Evolutionary conservation across 2,113 vertebrate genomes (phyloP).

Genomic region (Campylomormyrus numenius): DNA sequence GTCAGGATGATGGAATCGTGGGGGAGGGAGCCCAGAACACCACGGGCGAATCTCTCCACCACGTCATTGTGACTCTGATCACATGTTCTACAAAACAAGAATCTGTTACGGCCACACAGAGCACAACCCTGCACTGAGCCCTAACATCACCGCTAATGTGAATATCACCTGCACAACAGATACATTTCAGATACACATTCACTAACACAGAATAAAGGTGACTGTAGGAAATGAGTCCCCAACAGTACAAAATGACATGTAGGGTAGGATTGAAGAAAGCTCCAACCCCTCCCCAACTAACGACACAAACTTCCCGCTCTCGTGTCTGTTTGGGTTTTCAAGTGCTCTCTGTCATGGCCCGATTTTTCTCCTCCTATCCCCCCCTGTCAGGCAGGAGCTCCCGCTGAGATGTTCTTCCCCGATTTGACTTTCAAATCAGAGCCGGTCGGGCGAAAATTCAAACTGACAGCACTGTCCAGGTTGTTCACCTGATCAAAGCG

Average conservation of each 20-base stretch:
- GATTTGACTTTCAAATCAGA: conserved; percentile 49
- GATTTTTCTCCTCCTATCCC: conserved; percentile 30
- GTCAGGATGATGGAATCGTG: conserved; percentile 74
- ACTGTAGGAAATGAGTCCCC: not conserved
- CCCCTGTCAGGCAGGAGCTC: conserved; percentile 28
- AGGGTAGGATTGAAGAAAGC: not conserved
- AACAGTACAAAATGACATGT: not conserved
- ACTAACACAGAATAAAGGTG: not conserved
- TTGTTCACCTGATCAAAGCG: conserved; percentile 57
- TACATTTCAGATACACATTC: not conserved
- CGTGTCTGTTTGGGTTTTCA: not conserved
- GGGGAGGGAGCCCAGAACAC: conserved; percentile 78
- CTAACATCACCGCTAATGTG: not conserved
- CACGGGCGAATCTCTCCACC: conserved; percentile 80
- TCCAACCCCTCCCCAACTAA: not conserved
- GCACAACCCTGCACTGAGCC: not conserved
- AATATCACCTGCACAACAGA: not conserved
- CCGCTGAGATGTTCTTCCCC: conserved; percentile 16
- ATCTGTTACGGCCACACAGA: not conserved
- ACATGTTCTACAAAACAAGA: conserved; percentile 61
- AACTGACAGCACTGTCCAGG: conserved; percentile 58
- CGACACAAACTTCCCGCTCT: not conserved
- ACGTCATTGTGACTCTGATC: conserved; percentile 78
- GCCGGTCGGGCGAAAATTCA: conserved; percentile 55
- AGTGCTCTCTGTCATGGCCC: not conserved